These are phyloP conservation scores for Odontamblyopus rebecca DNA, from an alignment of 2,797 vertebrate species.

Conservation along the genomic window DNA sequence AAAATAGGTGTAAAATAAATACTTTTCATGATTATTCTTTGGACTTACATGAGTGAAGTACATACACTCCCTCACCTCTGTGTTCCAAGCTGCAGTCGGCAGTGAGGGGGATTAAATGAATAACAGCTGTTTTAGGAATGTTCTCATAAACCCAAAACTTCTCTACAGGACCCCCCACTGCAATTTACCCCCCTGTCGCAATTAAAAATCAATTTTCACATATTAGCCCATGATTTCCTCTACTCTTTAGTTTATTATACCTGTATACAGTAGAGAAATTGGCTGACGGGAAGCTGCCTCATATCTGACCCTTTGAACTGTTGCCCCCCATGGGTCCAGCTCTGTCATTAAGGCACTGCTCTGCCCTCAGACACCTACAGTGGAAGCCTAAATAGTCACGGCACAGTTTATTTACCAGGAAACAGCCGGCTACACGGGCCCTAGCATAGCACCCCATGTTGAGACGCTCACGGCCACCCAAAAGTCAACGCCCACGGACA, in stretches of 20 bases:
- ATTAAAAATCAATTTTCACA: conserved; percentile 9
- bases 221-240: conserved; percentile 12
- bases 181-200: conserved; percentile 5
- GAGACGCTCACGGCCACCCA: conserved; percentile 37
- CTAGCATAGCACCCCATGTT: conserved; percentile 33
- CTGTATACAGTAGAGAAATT: conserved; percentile 1
- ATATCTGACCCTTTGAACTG: conserved; percentile 45
- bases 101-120: conserved; percentile 64
- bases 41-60: neutral
- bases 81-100: conserved; percentile 34
- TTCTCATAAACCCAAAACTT: conserved; percentile 28
- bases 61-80: conserved; percentile 29
- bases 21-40: neutral
- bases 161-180: neutral
- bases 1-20: neutral
- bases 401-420: conserved; percentile 65
- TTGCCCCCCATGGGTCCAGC: conserved; percentile 18
- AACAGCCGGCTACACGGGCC: conserved; percentile 39
- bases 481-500: conserved; percentile 8
- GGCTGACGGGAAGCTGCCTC: conserved; percentile 25
- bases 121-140: conserved; percentile 74
- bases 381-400: conserved; percentile 37
- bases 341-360: conserved; percentile 21
- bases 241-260: conserved; percentile 16
- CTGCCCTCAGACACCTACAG: conserved; percentile 29